Conservation (phyloP, 2,888 invertebrate species). For the Patella depressa region DNA sequence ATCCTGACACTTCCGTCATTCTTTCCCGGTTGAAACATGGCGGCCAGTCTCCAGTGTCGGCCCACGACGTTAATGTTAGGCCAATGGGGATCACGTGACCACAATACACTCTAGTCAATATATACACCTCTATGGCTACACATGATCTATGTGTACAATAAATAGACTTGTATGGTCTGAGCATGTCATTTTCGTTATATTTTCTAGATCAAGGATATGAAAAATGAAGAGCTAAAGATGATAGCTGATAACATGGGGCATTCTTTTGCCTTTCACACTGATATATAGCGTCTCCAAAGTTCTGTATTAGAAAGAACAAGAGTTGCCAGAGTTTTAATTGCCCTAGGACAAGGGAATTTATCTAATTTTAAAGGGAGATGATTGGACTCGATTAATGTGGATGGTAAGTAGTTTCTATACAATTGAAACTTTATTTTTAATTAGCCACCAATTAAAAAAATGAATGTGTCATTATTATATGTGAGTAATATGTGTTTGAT, state of each 20-base stretch:
- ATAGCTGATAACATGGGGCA: conserved; percentile 45
- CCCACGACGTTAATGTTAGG: too few species aligned
- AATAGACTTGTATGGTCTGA: conserved; percentile 17
- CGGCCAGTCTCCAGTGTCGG: too few species aligned
- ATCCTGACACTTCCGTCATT: too few species aligned
- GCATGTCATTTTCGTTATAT: conserved; percentile 15
- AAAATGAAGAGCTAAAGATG: conserved; percentile 35
- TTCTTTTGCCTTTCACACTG: conserved; percentile 35
- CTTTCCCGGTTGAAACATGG: too few species aligned
- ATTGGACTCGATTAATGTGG: conserved; percentile 26
- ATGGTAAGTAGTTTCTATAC: conserved; percentile 22
- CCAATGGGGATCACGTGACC: too few species aligned
- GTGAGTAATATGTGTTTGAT: too few species aligned
- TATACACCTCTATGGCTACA: too few species aligned
- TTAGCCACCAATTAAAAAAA: too few species aligned
- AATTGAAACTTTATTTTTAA: neutral
- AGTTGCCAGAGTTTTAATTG: conserved; percentile 37
- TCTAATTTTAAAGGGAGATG: conserved; percentile 28
- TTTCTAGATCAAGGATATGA: conserved; percentile 36
- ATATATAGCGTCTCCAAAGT: conserved; percentile 37
- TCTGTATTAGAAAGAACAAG: conserved; percentile 37
- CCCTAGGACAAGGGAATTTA: conserved; percentile 34
- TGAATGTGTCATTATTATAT: too few species aligned
- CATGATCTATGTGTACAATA: too few species aligned
- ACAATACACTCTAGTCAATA: too few species aligned